Percentiles rank a stretch among this genome's conserved stretches.
These are phyloP conservation scores for Xenotilapia flavipinnis DNA, from an alignment of 2,113 vertebrate species.

Conservation along the genomic window DNA sequence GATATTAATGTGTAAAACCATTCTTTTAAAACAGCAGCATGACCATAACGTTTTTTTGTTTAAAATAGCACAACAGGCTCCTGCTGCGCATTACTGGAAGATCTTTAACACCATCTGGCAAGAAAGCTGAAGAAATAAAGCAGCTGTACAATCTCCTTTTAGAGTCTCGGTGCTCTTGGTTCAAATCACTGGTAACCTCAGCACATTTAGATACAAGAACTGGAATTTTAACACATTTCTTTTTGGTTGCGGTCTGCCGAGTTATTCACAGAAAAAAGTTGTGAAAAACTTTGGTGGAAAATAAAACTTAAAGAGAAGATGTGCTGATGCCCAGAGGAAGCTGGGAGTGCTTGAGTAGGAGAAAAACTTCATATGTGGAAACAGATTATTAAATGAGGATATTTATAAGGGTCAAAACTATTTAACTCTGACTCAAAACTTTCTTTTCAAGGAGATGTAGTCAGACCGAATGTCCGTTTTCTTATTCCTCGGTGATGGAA, in stretches of 20 bases:
- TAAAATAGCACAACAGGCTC: not conserved
- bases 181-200: not conserved
- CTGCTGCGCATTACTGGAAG: not conserved
- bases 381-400: not conserved
- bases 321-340: not conserved
- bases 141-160: not conserved
- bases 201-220: not conserved
- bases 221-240: not conserved
- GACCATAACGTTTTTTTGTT: not conserved
- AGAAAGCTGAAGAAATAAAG: not conserved
- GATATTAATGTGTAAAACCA: not conserved
- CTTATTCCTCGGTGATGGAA: not conserved
- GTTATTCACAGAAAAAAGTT: not conserved
- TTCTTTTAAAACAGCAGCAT: not conserved
- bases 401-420: not conserved
- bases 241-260: not conserved
- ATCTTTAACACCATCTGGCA: not conserved
- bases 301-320: slow-evolving; percentile 2
- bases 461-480: not conserved
- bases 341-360: not conserved
- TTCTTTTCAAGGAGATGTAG: not conserved
- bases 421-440: not conserved
- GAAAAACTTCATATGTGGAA: not conserved
- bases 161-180: not conserved
- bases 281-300: not conserved